These are phyloP conservation scores for Fundulus diaphanus DNA, from an alignment of 2,797 vertebrate species.

Conservation along the genomic window DNA sequence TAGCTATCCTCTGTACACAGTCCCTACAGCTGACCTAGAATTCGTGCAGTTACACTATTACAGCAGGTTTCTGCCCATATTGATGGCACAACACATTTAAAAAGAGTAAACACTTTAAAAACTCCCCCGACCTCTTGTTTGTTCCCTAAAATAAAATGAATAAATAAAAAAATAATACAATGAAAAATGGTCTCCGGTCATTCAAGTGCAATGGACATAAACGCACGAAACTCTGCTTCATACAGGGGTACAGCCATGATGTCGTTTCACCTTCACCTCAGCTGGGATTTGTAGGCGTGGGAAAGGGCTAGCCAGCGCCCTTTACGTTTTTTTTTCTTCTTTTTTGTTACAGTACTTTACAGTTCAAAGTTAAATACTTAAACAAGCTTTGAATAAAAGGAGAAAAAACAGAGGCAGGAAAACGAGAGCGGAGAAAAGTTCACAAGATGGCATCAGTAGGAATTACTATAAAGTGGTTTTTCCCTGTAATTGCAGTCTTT, in stretches of 20 bases:
- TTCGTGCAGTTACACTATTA: constrained; percentile 34
- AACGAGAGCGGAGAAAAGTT: constrained; percentile 50
- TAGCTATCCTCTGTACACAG: constrained; percentile 63
- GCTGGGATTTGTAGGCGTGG: constrained; percentile 60
- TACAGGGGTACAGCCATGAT: constrained; percentile 19
- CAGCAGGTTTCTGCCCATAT: constrained; percentile 52
- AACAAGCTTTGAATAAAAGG: constrained; percentile 49
- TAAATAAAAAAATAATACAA: constrained; percentile 44
- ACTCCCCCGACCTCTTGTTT: constrained; percentile 17
- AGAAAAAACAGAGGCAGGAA: constrained; percentile 21
- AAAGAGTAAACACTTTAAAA: constrained; percentile 66
- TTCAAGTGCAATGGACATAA: constrained; percentile 36
- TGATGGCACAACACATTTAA: constrained; percentile 71
- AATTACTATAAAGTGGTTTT: constrained; percentile 74
- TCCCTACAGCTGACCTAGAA: constrained; percentile 50
- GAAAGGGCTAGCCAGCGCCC: constrained; percentile 76
- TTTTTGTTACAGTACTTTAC: constrained; percentile 68
- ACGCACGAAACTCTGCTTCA: constrained; percentile 19
- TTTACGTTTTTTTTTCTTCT: constrained; percentile 66
- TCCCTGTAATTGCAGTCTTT: constrained; percentile 74
- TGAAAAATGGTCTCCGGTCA: constrained; percentile 32
- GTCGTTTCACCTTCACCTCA: constrained; percentile 58
- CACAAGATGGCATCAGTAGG: constrained; percentile 65
- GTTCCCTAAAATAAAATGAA: constrained; percentile 60
- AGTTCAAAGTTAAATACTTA: constrained; percentile 54